These are phyloP conservation scores for Petroica traversi DNA, from an alignment of 2,113 vertebrate genomes.

Conservation along the genomic window DNA sequence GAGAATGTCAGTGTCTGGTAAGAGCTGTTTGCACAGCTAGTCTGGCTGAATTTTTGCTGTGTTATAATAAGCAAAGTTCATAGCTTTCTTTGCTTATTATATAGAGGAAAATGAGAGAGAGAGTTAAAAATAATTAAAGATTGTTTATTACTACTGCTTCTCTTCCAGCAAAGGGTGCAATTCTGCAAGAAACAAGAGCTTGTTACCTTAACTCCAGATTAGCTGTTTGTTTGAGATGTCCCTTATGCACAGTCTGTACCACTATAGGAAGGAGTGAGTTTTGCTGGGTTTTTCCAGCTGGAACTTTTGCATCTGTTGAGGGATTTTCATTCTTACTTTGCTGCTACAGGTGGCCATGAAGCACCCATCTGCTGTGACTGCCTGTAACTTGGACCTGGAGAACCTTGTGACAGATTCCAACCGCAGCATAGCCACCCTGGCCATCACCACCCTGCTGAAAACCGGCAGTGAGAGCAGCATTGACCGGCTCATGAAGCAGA, in stretches of 20 bases:
- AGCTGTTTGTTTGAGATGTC: background rate
- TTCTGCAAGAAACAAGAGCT: background rate
- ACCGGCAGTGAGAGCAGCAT: constrained; percentile 84
- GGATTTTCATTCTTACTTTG: background rate
- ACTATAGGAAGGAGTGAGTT: background rate
- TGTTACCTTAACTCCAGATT: background rate
- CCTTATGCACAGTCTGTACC: background rate
- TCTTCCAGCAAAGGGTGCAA: background rate
- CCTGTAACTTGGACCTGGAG: constrained; percentile 83
- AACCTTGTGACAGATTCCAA: constrained; percentile 83
- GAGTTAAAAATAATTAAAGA: background rate
- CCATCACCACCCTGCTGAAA: constrained; percentile 82
- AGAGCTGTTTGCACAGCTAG: background rate
- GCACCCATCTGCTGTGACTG: constrained; percentile 82
- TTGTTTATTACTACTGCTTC: background rate
- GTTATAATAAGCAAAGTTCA: too few relatives aligned
- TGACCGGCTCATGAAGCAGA: constrained; percentile 85
- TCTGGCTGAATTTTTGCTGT: background rate
- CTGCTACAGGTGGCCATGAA: constrained; percentile 81
- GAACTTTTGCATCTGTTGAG: background rate
- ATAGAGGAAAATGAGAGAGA: background rate
- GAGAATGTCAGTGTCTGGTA: background rate
- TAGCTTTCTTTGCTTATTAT: background rate
- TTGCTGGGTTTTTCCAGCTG: background rate
- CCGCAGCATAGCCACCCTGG: constrained; percentile 82